Evolutionary conservation across 2,797 vertebrate species (phyloP).

Genomic region (Rhyacichthys aspro): DNA sequence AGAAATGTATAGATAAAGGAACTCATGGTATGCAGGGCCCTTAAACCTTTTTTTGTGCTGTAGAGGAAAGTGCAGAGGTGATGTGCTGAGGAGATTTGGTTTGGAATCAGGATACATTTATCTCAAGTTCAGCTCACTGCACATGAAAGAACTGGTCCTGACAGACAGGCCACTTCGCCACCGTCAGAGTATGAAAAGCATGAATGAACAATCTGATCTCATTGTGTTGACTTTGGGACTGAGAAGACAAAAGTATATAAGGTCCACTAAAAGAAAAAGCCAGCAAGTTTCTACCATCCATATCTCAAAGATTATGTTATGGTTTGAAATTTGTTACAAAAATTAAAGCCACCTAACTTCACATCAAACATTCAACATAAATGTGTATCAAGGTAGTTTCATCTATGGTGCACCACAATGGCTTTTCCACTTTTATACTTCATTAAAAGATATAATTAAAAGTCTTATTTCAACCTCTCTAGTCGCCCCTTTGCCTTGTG

Average conservation of each 20-base stretch:
- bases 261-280: constrained; percentile 16
- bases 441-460: constrained; percentile 14
- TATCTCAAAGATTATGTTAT: constrained; percentile 4
- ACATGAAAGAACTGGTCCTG: constrained; percentile 70
- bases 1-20: constrained; percentile 20
- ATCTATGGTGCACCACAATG: not conserved
- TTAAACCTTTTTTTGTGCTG: constrained; percentile 33
- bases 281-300: constrained; percentile 15
- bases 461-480: constrained; percentile 15
- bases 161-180: constrained; percentile 71
- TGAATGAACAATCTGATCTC: constrained; percentile 68
- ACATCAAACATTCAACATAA: constrained; percentile 12
- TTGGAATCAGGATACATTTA: constrained; percentile 71
- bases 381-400: constrained; percentile 1
- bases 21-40: constrained; percentile 13
- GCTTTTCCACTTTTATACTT: constrained; percentile 1
- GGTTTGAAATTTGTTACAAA: not conserved
- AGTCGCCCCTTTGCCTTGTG: constrained; percentile 15
- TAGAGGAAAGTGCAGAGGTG: constrained; percentile 30
- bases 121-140: constrained; percentile 70
- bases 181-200: constrained; percentile 63
- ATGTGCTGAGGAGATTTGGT: constrained; percentile 56
- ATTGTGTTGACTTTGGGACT: constrained; percentile 64
- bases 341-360: not conserved
- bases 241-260: constrained; percentile 48